Base-by-base conservation (phyloP, 1,140 invertebrate species). In the Cheumatopsyche charites region DNA sequence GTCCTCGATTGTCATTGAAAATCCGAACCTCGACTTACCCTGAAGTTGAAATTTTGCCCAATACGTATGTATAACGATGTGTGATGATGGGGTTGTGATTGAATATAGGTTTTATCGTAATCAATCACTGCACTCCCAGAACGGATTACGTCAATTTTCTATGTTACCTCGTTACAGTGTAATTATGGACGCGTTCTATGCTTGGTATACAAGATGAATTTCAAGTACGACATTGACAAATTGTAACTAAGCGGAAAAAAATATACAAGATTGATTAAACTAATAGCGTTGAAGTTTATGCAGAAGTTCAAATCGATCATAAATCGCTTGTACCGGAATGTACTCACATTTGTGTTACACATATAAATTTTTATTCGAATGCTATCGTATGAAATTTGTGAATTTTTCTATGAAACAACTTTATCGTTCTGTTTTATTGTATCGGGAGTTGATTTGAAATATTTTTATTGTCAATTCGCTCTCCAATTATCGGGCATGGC, bases 131-230 rank as follows among this genome's bases (percentile, higher is more conserved):
- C 55, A 58, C 55, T 58, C 25, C 55, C 55, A 58, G 25, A 58
- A 58, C 55, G 55, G 55, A 58, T 58, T 58, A 58, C 55, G 55
- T 58, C 55, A 58, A 58, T 58, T 58, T 58, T 58, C 55, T 17
- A 58, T 58, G 55, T 58, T 58, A 58, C 55, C 55, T 58, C 25
- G 21, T 23, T 25, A 23, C 25, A 23, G 21, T 17, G 23, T 58
- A 58, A 58, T 58, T 58, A 58, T 23, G 55, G 21, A 9, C 55
- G 1, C 4, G 23, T 23, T 26, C 17, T 55, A 25, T 58, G 21
- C 15, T 15, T 13, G 19, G 47, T 19, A 58, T 58, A 9, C 55
- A n/a, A 58, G 23, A 58, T 58, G 55, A 58, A 58, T 58, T 58
- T 58, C 55, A 58, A 58, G 55, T 26, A 26, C 55, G 55, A 58